Evolutionary conservation across 2,113 vertebrate genomes (phyloP).

Genomic region (Octodon degus): DNA sequence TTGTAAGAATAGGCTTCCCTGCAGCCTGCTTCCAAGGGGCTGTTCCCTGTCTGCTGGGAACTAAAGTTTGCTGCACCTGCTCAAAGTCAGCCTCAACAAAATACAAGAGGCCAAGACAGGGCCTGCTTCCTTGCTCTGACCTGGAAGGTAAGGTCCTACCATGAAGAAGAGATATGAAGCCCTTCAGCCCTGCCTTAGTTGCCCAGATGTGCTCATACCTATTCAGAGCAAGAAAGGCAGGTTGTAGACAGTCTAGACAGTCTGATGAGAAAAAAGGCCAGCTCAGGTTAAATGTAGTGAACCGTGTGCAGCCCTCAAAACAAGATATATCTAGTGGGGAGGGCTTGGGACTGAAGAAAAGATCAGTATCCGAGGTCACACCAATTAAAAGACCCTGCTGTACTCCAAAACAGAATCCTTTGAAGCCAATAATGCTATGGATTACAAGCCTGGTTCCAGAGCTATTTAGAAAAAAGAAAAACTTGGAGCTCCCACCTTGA

Average conservation of each 20-base stretch:
- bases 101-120: not conserved
- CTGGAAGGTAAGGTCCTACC: conserved; percentile 1
- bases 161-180: conserved; percentile 56
- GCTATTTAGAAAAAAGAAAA: conserved; percentile 61
- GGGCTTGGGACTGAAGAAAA: conserved; percentile 39
- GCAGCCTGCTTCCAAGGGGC: conserved; percentile 43
- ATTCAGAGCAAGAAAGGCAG: conserved; percentile 54
- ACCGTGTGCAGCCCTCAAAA: not conserved
- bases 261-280: conserved; percentile 60
- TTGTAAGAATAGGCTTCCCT: conserved; percentile 29
- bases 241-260: conserved; percentile 50
- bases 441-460: conserved; percentile 69
- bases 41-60: not conserved
- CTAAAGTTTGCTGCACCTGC: conserved; percentile 18
- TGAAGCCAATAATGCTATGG: conserved; percentile 58
- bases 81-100: conserved; percentile 3
- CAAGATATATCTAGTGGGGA: conserved; percentile 23
- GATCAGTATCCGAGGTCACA: conserved; percentile 60
- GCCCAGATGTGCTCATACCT: conserved; percentile 39
- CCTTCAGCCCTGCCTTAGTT: conserved; percentile 72
- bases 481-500: conserved; percentile 19
- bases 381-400: conserved; percentile 56
- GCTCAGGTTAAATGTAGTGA: conserved; percentile 48
- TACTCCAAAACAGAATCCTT: conserved; percentile 74
- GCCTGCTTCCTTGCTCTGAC: conserved; percentile 24